Conservation (phyloP, 2,797 vertebrate species). For the Carcharodon carcharias region DNA sequence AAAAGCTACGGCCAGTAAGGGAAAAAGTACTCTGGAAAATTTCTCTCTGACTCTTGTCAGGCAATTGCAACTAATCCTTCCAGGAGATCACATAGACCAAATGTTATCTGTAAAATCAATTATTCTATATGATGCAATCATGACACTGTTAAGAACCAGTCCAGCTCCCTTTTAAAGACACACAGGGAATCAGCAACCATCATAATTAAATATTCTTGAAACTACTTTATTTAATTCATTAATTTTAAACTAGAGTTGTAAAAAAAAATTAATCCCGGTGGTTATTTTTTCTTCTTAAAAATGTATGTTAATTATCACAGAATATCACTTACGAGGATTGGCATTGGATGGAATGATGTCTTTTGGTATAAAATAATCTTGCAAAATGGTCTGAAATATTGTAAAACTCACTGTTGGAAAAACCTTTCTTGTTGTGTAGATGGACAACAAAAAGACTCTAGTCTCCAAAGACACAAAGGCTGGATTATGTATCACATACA, state of each 20-base stretch:
- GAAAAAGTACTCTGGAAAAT: not conserved
- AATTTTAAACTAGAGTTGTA: not conserved
- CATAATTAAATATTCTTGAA: not conserved
- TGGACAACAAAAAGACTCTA: not conserved
- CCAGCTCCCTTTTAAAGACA: not conserved
- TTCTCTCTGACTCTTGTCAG: not conserved
- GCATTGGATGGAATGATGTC: not conserved
- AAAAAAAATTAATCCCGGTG: not conserved
- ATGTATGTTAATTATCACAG: not conserved
- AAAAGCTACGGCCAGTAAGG: not conserved
- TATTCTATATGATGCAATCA: too few relatives aligned
- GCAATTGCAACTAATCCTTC: too few relatives aligned
- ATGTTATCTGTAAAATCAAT: too few relatives aligned
- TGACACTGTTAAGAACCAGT: too few relatives aligned
- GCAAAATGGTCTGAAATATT: not conserved
- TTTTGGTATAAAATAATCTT: not conserved
- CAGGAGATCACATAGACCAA: too few relatives aligned
- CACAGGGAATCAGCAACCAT: not conserved
- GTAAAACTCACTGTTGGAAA: not conserved
- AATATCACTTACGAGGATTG: not conserved
- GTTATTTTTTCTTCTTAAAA: not conserved
- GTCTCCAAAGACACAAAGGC: not conserved
- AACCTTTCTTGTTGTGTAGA: slow-evolving; percentile 11
- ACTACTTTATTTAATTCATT: not conserved
- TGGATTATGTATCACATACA: not conserved